A percentile compares a stretch with the other conserved stretches of the same genome.
phyloP scores from a whole-genome alignment of 2,797 vertebrate genomes.

The Malurus splendens region DNA sequence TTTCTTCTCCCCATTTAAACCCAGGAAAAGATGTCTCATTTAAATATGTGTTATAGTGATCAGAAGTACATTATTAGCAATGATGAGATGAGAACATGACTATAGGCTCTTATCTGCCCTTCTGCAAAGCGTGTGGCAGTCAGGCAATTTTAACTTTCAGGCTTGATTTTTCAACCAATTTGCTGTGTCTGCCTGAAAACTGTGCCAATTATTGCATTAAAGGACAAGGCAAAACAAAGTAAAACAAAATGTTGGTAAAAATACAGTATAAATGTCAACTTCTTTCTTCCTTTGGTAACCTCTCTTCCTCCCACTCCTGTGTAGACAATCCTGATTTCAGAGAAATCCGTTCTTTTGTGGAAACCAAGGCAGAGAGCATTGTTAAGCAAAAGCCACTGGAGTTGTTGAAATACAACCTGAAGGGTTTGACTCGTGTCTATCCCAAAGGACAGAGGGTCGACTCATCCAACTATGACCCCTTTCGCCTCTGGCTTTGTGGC shows the following conservation, averaged over 20 bases:
- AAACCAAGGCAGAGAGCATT: constrained; percentile 85
- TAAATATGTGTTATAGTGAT: constrained; percentile 6
- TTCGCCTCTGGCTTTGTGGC: constrained; percentile 88
- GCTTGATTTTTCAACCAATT: not conserved
- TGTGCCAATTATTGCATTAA: not conserved
- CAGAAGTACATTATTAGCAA: constrained; percentile 22
- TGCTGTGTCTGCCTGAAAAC: not conserved
- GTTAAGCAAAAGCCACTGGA: constrained; percentile 76
- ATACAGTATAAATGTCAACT: not conserved
- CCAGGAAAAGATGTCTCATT: constrained; percentile 11
- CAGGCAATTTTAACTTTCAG: constrained; percentile 7
- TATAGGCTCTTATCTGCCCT: not conserved
- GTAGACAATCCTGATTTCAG: constrained; percentile 84
- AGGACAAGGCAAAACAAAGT: not conserved
- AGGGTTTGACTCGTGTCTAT: constrained; percentile 89
- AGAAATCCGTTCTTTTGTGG: constrained; percentile 94
- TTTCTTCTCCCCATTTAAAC: constrained; percentile 4
- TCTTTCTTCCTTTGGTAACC: not conserved
- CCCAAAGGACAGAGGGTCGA: constrained; percentile 93
- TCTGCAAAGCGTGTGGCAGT: not conserved
- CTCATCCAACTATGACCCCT: constrained; percentile 96
- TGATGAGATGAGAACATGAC: constrained; percentile 22
- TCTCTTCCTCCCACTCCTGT: not conserved
- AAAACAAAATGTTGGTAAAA: not conserved
- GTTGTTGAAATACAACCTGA: constrained; percentile 87